A percentile compares a stretch with the other conserved stretches of the same genome.
These are phyloP conservation scores for Charadrius vociferus DNA, from an alignment of 2,113 vertebrate species.

Conservation along the genomic window DNA sequence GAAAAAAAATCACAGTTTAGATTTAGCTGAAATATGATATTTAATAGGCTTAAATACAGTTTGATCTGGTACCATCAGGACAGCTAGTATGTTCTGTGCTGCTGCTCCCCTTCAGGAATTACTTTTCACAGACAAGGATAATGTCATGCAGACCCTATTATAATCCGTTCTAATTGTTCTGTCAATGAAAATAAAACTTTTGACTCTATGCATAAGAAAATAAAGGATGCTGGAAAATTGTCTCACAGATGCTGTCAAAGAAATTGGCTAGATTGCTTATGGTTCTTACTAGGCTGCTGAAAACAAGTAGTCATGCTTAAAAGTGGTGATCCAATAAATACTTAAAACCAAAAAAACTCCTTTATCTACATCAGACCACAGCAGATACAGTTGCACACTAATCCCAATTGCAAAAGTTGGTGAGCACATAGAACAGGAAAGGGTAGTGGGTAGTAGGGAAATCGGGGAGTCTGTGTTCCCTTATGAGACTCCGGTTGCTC, in stretches of 20 bases:
- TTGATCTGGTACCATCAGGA: conserved; percentile 47
- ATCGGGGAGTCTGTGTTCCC: neutral
- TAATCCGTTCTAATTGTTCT: conserved; percentile 62
- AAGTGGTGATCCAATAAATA: conserved; percentile 8
- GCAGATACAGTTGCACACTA: conserved; percentile 11
- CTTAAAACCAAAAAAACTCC: neutral
- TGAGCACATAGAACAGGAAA: neutral
- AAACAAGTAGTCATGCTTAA: neutral
- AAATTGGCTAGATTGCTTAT: conserved; percentile 8
- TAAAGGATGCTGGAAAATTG: conserved; percentile 6
- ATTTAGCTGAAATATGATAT: conserved; percentile 32
- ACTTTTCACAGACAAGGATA: conserved; percentile 61
- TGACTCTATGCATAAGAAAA: conserved; percentile 17
- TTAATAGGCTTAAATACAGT: conserved; percentile 50
- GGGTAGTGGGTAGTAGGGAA: neutral
- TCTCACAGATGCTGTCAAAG: neutral
- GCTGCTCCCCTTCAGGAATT: neutral
- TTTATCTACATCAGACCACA: neutral
- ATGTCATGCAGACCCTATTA: conserved; percentile 37
- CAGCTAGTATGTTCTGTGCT: conserved; percentile 6
- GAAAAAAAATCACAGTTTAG: conserved; percentile 17
- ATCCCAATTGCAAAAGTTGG: neutral
- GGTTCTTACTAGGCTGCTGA: conserved; percentile 25
- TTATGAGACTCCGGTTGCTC: neutral
- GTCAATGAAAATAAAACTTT: conserved; percentile 61